Percentiles rank a stretch among this genome's conserved stretches.
Evolutionary conservation across 2,888 invertebrate genomes (phyloP).

Genomic region (Saturnia pavonia): DNA sequence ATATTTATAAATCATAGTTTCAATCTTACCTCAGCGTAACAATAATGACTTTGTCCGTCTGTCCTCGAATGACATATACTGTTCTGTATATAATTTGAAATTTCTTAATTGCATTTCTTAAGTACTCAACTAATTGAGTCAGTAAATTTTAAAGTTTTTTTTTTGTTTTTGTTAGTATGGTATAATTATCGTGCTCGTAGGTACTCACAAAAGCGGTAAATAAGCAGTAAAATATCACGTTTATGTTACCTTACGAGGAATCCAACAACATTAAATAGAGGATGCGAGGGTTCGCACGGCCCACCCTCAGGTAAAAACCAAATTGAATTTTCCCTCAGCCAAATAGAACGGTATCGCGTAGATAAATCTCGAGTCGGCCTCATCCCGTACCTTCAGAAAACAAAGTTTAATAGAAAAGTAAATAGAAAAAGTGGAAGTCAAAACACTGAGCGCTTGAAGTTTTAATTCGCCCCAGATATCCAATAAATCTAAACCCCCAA

Average conservation of each 20-base stretch:
- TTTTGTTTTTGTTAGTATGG: not conserved
- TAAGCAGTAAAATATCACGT: constrained; percentile 60
- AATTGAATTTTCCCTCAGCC: constrained; percentile 76
- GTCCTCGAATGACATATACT: not conserved
- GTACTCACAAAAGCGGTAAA: constrained; percentile 35
- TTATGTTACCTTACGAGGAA: constrained; percentile 58
- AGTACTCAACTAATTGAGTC: not conserved
- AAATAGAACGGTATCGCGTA: constrained; percentile 75
- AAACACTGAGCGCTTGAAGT: constrained; percentile 68
- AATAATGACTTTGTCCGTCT: not conserved
- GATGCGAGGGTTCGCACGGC: constrained; percentile 63
- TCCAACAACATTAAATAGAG: constrained; percentile 65
- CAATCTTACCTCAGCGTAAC: not conserved
- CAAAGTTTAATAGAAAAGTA: constrained; percentile 79
- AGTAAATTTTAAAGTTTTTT: not conserved
- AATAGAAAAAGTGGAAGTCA: constrained; percentile 70
- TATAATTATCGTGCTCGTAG: constrained; percentile 14
- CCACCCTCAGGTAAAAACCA: constrained; percentile 77
- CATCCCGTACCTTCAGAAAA: constrained; percentile 70
- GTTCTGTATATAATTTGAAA: not conserved
- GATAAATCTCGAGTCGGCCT: constrained; percentile 75
- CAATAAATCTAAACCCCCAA: not conserved
- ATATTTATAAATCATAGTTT: too few relatives aligned
- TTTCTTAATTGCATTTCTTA: not conserved
- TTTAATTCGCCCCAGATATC: constrained; percentile 57